phyloP scores from a whole-genome alignment of 2,113 vertebrate species.

The Nothobranchius furzeri region DNA sequence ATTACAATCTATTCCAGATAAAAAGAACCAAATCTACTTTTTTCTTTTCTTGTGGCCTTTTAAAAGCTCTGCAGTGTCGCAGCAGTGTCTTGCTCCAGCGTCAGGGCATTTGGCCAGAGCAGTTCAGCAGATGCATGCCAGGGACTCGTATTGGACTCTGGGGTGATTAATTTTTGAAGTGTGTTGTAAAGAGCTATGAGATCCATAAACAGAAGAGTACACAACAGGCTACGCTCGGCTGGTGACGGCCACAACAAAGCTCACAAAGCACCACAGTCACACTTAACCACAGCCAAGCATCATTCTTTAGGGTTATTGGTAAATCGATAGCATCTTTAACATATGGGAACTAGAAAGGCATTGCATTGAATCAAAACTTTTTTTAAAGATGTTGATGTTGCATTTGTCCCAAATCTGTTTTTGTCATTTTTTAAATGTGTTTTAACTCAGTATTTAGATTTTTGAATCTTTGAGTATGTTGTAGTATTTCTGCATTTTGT shows the following conservation, averaged over 20 bases:
- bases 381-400: constrained; percentile 1
- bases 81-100: constrained; percentile 26
- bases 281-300: constrained; percentile 39
- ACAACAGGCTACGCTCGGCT: constrained; percentile 59
- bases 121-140: constrained; percentile 61
- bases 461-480: too few relatives aligned
- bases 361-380: constrained; percentile 8
- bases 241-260: constrained; percentile 52
- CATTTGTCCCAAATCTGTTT: not conserved
- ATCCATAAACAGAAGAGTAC: constrained; percentile 72
- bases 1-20: constrained; percentile 32
- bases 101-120: constrained; percentile 44
- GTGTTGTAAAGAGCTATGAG: constrained; percentile 74
- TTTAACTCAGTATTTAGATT: too few relatives aligned
- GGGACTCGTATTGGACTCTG: constrained; percentile 65
- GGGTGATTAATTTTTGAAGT: constrained; percentile 78
- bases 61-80: constrained; percentile 33
- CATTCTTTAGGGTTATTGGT: constrained; percentile 24
- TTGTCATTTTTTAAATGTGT: too few relatives aligned
- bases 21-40: constrained; percentile 12
- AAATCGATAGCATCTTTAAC: constrained; percentile 46
- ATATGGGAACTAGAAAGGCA: constrained; percentile 7
- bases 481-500: too few relatives aligned
- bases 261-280: constrained; percentile 53
- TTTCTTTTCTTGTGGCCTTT: not conserved